Base-by-base conservation (phyloP, 2,888 invertebrate genomes). In the Balanococcus diminutus region DNA sequence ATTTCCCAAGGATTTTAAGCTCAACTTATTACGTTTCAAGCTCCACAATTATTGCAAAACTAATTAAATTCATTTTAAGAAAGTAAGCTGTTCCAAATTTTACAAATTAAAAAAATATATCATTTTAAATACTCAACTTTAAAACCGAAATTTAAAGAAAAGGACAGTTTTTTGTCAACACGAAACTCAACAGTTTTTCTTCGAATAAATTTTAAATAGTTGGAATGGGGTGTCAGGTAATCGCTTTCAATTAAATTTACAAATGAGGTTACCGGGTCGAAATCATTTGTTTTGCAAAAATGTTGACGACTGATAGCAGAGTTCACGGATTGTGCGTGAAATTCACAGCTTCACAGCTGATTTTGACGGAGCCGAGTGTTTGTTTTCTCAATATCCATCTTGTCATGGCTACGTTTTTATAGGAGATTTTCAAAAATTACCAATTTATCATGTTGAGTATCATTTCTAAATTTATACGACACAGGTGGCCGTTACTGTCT, bases 401-500 rank as follows among this genome's bases (percentile, higher is more conserved):
- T 14, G 16, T 19, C n/a, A 19, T 79, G 75, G 75, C 75, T 79
- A 79, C 28, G 75, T 79, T 36, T 79, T 79, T 36, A n/a, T n/a
- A n/a, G n/a, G n/a, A 79, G 19, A 36, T 67, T 67, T 32, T 79
- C 19, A 36, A 36, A 79, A 72, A 79, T 19, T 19, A 32, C 6
- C 14, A 19, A 36, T 31, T 28, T 67, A 11, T 25, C 28, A 28
- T 79, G 75, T 6, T 32, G 9, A 79, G 28, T 79, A 36, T 36
- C 16, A 36, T 79, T 79, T 79, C 9, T 14, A 36, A 32, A 79
- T 79, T 79, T 79, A 9, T 79, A 19, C 75, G 75, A 19, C 36
- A 36, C 11, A 79, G 75, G 31, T 36, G 75, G 75, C 36, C 75
- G 75, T 79, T 32, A 79, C 36, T 79, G 31, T 79, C 75, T 36